Evolutionary conservation across 1,140 invertebrate genomes (phyloP).

Genomic region (Pygmarrhopalites habei): DNA sequence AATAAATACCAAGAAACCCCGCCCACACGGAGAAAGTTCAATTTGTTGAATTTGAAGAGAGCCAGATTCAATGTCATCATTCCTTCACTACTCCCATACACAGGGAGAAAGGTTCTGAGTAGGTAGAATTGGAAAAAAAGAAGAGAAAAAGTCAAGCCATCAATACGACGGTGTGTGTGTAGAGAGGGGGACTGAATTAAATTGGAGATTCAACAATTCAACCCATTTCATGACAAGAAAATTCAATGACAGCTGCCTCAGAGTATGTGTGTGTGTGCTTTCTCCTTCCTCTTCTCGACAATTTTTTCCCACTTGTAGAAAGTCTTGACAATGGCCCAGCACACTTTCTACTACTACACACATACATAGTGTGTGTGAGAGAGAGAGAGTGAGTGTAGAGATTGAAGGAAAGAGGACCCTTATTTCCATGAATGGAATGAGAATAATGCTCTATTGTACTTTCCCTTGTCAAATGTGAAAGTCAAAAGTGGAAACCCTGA

Average conservation of each 20-base stretch:
- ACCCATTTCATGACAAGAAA: conserved; percentile 1
- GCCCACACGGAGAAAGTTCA: neutral
- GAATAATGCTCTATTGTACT: no score
- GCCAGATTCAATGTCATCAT: neutral
- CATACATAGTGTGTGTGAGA: neutral
- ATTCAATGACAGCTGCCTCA: neutral
- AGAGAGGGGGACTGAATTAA: neutral
- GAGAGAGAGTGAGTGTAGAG: neutral
- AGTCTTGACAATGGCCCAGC: conserved; percentile 1
- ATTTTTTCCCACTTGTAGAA: neutral
- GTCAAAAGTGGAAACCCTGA: no score
- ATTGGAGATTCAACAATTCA: neutral
- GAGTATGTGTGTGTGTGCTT: no score
- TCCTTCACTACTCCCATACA: neutral
- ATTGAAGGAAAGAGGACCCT: neutral
- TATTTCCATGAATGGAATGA: no score
- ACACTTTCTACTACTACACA: neutral
- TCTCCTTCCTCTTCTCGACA: neutral
- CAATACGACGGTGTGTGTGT: neutral
- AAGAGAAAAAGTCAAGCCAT: no score
- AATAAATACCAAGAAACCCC: neutral
- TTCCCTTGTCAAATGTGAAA: no score
- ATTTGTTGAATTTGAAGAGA: neutral
- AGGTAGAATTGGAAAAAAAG: neutral
- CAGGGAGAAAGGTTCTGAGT: neutral